These are phyloP conservation scores for Tragelaphus buxtoni DNA, from an alignment of 2,113 vertebrate species.

Conservation along the genomic window DNA sequence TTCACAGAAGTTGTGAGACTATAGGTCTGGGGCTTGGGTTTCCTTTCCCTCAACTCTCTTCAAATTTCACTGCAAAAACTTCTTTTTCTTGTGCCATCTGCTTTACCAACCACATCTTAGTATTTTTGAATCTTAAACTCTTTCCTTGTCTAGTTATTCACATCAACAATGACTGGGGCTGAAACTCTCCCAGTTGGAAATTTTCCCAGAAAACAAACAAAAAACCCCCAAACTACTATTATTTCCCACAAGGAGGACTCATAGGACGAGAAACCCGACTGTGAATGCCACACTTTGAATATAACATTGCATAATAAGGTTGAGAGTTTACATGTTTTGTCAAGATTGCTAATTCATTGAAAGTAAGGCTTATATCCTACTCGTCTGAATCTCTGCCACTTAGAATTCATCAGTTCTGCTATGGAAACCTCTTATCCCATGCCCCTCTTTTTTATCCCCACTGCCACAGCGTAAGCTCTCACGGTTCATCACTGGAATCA, in stretches of 20 bases:
- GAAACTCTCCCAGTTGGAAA: constrained; percentile 1
- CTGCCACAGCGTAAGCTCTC: background rate
- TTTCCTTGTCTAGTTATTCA: constrained; percentile 28
- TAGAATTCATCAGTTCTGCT: background rate
- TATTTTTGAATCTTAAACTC: background rate
- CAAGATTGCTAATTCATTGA: background rate
- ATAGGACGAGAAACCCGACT: background rate
- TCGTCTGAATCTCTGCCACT: background rate
- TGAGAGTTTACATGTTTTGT: background rate
- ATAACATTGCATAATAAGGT: background rate
- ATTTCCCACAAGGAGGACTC: background rate
- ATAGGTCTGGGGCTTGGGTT: background rate
- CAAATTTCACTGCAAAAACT: background rate
- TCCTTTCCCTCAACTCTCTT: background rate
- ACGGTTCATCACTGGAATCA: background rate
- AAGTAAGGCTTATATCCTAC: background rate
- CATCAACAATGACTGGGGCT: background rate
- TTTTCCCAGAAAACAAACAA: background rate
- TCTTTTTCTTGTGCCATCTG: background rate
- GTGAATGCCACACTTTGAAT: background rate
- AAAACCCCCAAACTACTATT: background rate
- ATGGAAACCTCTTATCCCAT: background rate
- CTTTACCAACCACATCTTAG: background rate
- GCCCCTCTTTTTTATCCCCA: background rate
- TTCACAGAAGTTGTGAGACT: background rate